Conservation (phyloP, 2,113 vertebrate genomes). For the Vulpes vulpes region DNA sequence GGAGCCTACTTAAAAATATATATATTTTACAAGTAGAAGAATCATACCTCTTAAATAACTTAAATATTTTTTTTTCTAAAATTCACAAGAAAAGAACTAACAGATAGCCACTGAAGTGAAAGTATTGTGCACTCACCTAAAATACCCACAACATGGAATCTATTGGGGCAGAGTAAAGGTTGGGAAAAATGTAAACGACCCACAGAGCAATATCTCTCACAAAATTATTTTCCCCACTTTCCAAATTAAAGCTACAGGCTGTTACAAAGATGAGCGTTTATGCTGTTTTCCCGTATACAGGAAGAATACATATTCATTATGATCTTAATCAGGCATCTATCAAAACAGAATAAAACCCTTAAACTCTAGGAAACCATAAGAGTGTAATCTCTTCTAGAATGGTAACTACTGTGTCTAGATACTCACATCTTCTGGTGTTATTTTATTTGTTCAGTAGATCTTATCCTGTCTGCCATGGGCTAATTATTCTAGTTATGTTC, state of each 20-base stretch:
- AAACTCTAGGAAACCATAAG: neutral
- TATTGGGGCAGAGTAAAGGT: neutral
- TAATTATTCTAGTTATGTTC: neutral
- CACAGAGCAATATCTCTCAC: neutral
- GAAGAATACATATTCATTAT: neutral
- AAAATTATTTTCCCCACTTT: neutral
- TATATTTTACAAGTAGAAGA: neutral
- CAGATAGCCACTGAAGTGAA: neutral
- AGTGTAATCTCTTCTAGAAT: neutral
- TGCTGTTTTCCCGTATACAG: neutral
- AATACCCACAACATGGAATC: neutral
- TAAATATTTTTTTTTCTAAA: neutral
- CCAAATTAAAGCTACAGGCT: neutral
- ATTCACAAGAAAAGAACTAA: slow-evolving; percentile 33
- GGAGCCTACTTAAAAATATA: neutral
- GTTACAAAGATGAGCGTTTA: neutral
- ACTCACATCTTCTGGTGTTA: neutral
- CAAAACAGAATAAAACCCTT: neutral
- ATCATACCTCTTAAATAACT: neutral
- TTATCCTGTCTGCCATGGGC: neutral
- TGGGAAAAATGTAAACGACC: neutral
- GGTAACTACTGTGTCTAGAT: neutral
- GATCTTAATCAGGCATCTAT: neutral
- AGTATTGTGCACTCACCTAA: neutral
- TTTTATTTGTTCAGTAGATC: neutral